Evolutionary conservation across 2,888 invertebrate genomes (phyloP), one percentile per base, ranked within the genome.

Genomic region (Thecocarcelia acutangulata): DNA sequence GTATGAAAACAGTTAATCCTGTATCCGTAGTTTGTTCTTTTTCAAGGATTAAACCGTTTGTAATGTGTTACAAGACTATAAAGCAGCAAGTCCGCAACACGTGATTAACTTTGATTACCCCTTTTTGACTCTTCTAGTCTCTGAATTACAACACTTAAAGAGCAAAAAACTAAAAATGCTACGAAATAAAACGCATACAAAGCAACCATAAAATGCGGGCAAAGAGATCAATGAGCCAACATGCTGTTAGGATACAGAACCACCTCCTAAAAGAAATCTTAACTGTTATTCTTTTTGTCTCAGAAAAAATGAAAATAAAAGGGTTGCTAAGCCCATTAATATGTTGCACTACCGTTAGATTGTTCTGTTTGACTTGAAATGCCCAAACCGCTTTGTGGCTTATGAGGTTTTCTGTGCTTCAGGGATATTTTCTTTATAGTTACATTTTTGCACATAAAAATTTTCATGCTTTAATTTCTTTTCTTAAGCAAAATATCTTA

Each of bases 321-420:
- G 86, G 87, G 87, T 85, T 87, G 88, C 87, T 88, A 88, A 88
- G 83, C 85, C 87, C 87, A 88, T 88, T 88, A 87, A 80, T 82
- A 76, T 85, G 83, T 83, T 84, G 85, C 85, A 84, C 81, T 82
- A 83, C 84, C 72, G 83, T 77, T 82, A 83, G 74, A 75, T n/a
- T 56, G n/a, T 80, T 40, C 33, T 24, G 17, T 63, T 58, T n/a
- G 13, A 54, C 4, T 21, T 48, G 15, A 15, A 19, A 9, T 48
- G 52, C 17, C 48, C 40, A 58, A 82, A 80, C 75, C 83, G 52
- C 83, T 83, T 68, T 84, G 84, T 72, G 84, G 83, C 73, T 83
- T 82, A 56, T 70, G 74, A 78, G 82, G 82, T 78, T 70, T 74
- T 50, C 48, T 24, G 21, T n/a, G 46, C 33, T 48, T 74, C 33